These are phyloP conservation scores for Pogonognathellus flavescens DNA, from an alignment of 1,140 invertebrate species.

Conservation along the genomic window DNA sequence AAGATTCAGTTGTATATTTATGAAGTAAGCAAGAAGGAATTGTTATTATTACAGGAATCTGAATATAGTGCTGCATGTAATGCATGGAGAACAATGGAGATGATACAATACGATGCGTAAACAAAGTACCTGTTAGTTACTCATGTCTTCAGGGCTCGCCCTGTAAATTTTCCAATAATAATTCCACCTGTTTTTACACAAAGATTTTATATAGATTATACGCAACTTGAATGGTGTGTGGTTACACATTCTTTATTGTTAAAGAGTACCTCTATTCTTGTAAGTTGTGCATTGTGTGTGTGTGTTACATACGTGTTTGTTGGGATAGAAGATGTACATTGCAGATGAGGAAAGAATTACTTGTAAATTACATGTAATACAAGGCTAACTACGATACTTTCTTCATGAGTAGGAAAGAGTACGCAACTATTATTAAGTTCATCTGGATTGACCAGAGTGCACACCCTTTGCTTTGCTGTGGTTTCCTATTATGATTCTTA, in stretches of 20 bases:
- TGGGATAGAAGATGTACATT: not conserved
- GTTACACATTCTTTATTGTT: not conserved
- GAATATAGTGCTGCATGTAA: no score
- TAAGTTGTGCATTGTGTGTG: not conserved
- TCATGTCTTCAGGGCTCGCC: slow-evolving; percentile 26
- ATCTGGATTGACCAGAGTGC: not conserved
- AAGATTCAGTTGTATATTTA: no score
- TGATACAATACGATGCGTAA: not conserved
- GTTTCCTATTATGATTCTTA: no score
- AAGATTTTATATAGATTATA: not conserved
- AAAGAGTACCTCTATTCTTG: not conserved
- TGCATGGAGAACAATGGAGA: no score
- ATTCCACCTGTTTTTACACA: slow-evolving; percentile 23
- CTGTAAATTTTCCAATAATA: slow-evolving; percentile 54
- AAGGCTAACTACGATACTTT: slow-evolving; percentile 6
- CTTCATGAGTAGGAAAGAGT: not conserved
- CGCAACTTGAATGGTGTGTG: no score
- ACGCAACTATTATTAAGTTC: not conserved
- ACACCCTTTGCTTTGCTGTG: not conserved
- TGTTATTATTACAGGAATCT: no score
- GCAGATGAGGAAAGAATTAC: slow-evolving; percentile 11
- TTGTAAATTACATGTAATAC: slow-evolving; percentile 42
- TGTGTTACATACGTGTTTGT: slow-evolving; percentile 7
- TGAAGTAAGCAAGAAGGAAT: no score
- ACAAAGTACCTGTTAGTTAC: slow-evolving; percentile 31